Base-by-base conservation (phyloP, 2,113 vertebrate species). In the Abramis brama region DNA sequence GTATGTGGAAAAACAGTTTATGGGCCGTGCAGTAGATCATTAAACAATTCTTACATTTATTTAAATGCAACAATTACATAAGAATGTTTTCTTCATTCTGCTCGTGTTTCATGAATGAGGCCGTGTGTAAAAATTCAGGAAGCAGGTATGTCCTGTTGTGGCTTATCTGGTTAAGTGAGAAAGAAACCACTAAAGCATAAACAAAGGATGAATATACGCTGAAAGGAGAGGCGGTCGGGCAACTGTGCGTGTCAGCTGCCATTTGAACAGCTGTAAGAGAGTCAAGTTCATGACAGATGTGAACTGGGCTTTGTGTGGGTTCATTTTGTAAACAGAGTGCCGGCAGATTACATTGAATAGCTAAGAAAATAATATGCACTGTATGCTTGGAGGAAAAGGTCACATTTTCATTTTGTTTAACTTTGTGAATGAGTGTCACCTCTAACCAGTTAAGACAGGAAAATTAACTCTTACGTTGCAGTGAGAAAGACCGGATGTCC, bases 381-480 rank as follows among this genome's bases (percentile, higher is more conserved):
- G 74, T 11, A 17, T 30, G n/a, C 3, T 77, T 33, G 17, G 45
- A 74, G n/a, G 12, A 66, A 52, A 79, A 27, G 3, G 36, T 45
- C 6, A 59, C 10, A 25, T 71, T 71, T 70, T 17, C 1, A 33
- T n/a, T 12, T 30, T 60, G 36, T 83, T 68, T 68, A 39, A 64
- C 66, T 33, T 33, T 55, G 50, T 21, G 50, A 62, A 50, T 50
- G 15, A 25, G 33, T 6, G 12, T 62, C 74, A 13, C 75, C 15
- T 57, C 23, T 36, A 79, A 76, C 27, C 8, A 70, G 9, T 55
- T 70, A 70, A 60, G 50, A 80, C n/a, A 23, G 33, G 33, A 82
- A 88, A 60, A 13, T 60, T 5, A 81, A 50, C n/a, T 70, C 79
- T 88, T 85, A 88, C 83, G 21, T 78, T 78, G 79, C 74, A 83